Percentiles rank a stretch among this genome's conserved stretches.
Conservation (phyloP, 2,797 vertebrate genomes). For the Pelochelys cantorii region DNA sequence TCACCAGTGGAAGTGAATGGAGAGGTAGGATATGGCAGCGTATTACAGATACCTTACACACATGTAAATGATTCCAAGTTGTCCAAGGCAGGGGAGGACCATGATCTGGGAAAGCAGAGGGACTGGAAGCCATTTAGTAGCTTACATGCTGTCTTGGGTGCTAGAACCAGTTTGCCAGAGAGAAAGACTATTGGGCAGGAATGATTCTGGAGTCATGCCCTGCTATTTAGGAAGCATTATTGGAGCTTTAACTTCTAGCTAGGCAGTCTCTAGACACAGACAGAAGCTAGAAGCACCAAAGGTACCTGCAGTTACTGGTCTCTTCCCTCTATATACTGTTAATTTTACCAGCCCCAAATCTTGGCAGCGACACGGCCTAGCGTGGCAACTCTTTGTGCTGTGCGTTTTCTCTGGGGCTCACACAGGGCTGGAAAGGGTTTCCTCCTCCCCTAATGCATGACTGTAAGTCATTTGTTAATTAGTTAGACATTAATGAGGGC, state of each 20-base stretch:
- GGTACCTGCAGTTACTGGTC: neutral
- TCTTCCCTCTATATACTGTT: fast-evolving
- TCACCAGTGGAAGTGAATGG: neutral
- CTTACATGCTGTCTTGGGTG: neutral
- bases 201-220: fast-evolving
- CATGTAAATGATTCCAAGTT: neutral
- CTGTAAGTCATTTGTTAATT: neutral
- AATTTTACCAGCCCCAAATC: fast-evolving
- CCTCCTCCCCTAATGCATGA: fast-evolving
- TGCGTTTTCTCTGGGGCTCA: constrained; percentile 8
- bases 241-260: neutral
- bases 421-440: neutral
- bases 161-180: fast-evolving
- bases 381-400: neutral
- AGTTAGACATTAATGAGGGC: neutral
- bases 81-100: neutral
- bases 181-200: neutral
- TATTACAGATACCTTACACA: neutral
- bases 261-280: neutral
- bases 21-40: fast-evolving
- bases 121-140: fast-evolving
- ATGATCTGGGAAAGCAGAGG: neutral
- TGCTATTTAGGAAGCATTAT: neutral
- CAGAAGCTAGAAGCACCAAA: fast-evolving
- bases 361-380: fast-evolving